Evolutionary conservation across 2,797 vertebrate species (phyloP).

Genomic region (Hapalemur alaotrensis): DNA sequence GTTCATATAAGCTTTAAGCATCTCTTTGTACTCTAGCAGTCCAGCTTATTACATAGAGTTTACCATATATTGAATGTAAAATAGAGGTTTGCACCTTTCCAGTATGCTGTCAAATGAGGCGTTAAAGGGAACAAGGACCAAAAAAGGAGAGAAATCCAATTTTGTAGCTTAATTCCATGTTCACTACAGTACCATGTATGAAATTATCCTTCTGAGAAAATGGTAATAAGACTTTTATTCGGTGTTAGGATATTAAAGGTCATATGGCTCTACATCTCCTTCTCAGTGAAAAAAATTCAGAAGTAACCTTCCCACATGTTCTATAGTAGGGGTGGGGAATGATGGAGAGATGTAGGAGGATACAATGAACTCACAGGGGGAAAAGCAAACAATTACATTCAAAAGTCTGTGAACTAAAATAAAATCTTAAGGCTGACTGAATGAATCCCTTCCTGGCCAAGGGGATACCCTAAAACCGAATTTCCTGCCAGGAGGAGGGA

Average conservation of each 20-base stretch:
- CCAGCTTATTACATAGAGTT: background rate
- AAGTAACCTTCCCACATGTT: background rate
- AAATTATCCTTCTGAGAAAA: background rate
- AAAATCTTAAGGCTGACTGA: too few relatives aligned
- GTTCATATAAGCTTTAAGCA: background rate
- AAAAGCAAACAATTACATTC: background rate
- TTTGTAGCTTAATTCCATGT: background rate
- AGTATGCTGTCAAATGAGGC: background rate
- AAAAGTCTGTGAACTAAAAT: background rate
- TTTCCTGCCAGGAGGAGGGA: too few relatives aligned
- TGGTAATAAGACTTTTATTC: background rate
- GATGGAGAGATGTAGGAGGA: background rate
- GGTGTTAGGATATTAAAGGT: background rate
- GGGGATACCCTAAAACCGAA: too few relatives aligned
- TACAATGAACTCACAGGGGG: background rate
- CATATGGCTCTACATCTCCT: background rate
- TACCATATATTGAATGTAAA: background rate
- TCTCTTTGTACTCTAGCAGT: background rate
- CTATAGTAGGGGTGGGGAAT: background rate
- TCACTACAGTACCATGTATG: background rate
- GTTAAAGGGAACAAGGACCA: background rate
- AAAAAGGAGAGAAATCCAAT: background rate
- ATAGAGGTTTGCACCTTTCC: background rate
- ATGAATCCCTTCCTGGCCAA: too few relatives aligned
- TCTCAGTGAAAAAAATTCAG: background rate